These are phyloP conservation scores for Synergus laeviventris DNA, from an alignment of 2,888 invertebrate genomes.

Conservation along the genomic window DNA sequence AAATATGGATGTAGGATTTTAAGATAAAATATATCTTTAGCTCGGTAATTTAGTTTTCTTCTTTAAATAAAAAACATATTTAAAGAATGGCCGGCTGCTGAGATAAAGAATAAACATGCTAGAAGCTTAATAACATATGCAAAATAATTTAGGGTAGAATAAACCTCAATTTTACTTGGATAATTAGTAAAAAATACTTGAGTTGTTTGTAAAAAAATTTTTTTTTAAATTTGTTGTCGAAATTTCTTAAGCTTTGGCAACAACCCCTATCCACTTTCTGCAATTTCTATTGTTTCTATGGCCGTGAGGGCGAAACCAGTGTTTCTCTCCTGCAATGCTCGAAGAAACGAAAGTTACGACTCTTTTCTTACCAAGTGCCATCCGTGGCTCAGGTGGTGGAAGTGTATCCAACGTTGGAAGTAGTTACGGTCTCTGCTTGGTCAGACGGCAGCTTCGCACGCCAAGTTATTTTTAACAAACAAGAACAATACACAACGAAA, in stretches of 20 bases:
- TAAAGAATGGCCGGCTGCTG: neutral
- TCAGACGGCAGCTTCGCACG: conserved; percentile 11
- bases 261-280: too few species aligned
- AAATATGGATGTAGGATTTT: neutral
- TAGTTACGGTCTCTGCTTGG: conserved; percentile 1
- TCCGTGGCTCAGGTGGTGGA: conserved; percentile 24
- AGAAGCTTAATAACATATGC: too few species aligned
- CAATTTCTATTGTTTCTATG: too few species aligned
- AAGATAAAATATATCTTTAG: neutral
- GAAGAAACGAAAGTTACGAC: conserved; percentile 23
- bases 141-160: too few species aligned
- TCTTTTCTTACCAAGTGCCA: neutral
- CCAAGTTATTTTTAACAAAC: conserved; percentile 9
- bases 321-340: conserved; percentile 5
- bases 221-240: neutral
- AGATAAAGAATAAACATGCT: too few species aligned
- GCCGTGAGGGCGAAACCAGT: neutral
- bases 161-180: too few species aligned
- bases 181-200: too few species aligned
- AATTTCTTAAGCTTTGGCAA: neutral
- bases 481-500: neutral
- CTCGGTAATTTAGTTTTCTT: neutral
- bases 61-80: neutral
- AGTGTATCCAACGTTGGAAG: conserved; percentile 18
- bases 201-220: too few species aligned